phyloP scores from a whole-genome alignment of 2,113 vertebrate species.

The Desmodus rotundus region DNA sequence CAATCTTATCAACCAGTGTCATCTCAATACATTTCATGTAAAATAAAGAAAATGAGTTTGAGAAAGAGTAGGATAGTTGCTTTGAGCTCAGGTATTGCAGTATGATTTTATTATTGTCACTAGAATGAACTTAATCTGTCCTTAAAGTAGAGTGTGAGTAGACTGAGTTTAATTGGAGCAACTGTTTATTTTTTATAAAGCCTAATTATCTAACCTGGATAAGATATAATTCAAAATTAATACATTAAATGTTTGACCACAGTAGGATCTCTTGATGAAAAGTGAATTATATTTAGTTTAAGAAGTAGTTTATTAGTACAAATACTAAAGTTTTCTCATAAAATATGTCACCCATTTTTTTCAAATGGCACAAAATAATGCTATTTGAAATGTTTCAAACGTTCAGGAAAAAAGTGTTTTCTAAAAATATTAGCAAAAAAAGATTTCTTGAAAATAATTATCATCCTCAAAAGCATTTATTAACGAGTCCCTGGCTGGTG shows the following conservation, averaged over 20 bases:
- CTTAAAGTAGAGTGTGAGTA: background rate
- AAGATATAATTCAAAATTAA: background rate
- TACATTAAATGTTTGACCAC: background rate
- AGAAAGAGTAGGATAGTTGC: background rate
- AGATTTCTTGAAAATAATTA: background rate
- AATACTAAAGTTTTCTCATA: background rate
- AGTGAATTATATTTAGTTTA: background rate
- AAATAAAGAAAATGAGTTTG: background rate
- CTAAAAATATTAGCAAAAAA: constrained; percentile 4
- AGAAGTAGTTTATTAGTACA: background rate
- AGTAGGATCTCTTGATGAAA: background rate
- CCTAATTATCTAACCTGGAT: background rate
- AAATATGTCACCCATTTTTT: background rate
- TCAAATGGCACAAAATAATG: background rate
- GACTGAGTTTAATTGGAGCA: background rate
- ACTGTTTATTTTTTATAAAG: constrained; percentile 15
- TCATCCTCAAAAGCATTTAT: background rate
- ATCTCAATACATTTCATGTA: background rate
- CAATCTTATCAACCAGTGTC: background rate
- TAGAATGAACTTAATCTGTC: background rate
- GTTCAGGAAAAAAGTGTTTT: background rate
- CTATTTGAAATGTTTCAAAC: background rate
- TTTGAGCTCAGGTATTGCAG: background rate
- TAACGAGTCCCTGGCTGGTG: no score
- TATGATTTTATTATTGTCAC: background rate